Conservation (phyloP, 1,140 invertebrate species). For the Papilio polyxenes region DNA sequence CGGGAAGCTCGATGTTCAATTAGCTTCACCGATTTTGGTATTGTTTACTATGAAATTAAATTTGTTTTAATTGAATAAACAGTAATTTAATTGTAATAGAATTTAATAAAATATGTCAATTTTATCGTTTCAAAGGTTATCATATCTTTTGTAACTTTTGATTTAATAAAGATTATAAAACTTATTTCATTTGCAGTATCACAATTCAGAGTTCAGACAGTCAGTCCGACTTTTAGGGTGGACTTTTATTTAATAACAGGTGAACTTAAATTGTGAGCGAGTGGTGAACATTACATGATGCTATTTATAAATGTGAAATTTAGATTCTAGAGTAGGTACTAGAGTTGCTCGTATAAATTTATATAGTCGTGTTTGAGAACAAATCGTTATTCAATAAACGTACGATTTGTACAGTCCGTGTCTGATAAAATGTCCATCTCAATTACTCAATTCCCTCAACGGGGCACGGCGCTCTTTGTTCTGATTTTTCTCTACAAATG, state of each 20-base stretch:
- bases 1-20: conserved; percentile 3
- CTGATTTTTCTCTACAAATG: conserved; percentile 34
- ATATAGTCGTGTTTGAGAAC: not conserved
- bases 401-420: conserved; percentile 27
- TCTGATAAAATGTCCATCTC: conserved; percentile 41
- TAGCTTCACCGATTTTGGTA: conserved; percentile 28
- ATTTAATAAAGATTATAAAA: not conserved
- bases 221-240: no score
- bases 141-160: not conserved
- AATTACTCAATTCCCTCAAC: conserved; percentile 39
- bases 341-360: not conserved
- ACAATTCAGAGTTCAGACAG: not conserved
- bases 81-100: conserved; percentile 3
- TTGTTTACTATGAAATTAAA: not conserved
- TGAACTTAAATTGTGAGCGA: no score
- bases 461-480: conserved; percentile 35
- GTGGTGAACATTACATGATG: no score
- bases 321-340: not conserved
- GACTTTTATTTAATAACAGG: no score
- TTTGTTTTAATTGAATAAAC: conserved; percentile 20
- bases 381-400: conserved; percentile 37
- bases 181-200: not conserved
- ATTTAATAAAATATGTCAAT: not conserved
- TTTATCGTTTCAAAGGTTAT: not conserved
- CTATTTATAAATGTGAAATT: no score